A percentile compares a stretch with the other conserved stretches of the same genome.
These are phyloP conservation scores for Alcis repandata DNA, from an alignment of 2,888 invertebrate species.

Conservation along the genomic window DNA sequence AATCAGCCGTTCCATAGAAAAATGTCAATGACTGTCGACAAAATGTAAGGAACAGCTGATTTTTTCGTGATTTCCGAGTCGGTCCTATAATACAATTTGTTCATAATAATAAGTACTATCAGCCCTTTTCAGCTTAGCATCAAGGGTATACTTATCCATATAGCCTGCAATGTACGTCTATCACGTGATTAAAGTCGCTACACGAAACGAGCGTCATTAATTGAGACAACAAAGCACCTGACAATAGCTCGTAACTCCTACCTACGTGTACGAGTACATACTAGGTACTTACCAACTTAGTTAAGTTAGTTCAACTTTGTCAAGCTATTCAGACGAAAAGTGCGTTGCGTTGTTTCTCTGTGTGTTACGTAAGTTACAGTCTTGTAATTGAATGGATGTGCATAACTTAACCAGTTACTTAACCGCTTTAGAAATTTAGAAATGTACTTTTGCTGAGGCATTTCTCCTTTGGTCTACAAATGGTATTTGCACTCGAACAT, in stretches of 20 bases:
- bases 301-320: constrained; percentile 28
- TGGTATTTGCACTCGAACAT: no score
- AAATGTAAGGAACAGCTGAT: no score
- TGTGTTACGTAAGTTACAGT: constrained; percentile 38
- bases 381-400: constrained; percentile 45
- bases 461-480: background rate
- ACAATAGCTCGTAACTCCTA: constrained; percentile 23
- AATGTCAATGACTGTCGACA: no score
- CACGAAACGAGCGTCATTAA: constrained; percentile 17
- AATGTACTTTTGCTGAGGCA: background rate
- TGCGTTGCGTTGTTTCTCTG: constrained; percentile 41
- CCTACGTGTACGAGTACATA: constrained; percentile 16
- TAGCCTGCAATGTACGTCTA: no score
- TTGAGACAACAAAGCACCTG: constrained; percentile 15
- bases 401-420: constrained; percentile 21
- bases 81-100: no score
- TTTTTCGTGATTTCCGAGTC: no score
- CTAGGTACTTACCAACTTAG: background rate
- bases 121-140: no score
- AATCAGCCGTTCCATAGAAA: no score
- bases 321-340: constrained; percentile 42
- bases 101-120: no score
- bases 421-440: constrained; percentile 9
- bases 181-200: background rate
- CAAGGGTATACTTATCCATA: no score